Base-by-base conservation (phyloP, 1,140 invertebrate genomes). In the Zaprionus lachaisei region DNA sequence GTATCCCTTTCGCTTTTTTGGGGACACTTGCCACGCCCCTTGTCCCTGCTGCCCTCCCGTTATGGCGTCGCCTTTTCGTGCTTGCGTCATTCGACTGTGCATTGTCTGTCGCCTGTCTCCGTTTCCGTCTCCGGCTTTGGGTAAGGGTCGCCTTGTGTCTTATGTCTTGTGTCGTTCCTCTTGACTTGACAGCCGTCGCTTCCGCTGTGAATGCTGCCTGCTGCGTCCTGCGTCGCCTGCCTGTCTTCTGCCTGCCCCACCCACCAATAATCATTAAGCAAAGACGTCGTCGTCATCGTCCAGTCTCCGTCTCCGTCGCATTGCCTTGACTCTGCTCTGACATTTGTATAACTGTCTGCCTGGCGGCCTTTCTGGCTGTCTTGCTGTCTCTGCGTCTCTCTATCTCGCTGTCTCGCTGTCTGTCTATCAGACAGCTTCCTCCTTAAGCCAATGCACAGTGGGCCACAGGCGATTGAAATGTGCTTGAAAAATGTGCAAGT, bases 291-390 rank as follows among this genome's bases (percentile, higher is more conserved):
- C 9, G 9, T 34, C 31, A 11, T 34, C 31, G 31, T 34, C 31
- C 31, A 2, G 2, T 31, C 31, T 31, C 44, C 49, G 61, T 66
- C 44, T 37, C 9, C 56, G 58, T 62, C 44, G 41, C 28, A 49
- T 67, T 60, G 79, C 71, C 81, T 81, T 75, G 76, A 70, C 62
- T 81, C 83, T n/a, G n/a, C 41, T 79, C 84, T 89, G 84, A 87
- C 83, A 83, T 86, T 77, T 85, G 81, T 77, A 79, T 72, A 56
- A 60, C 63, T 76, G 69, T 79, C 74, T 68, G 37, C 24, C 49
- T 17, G 31, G 51, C 69, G 11, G 34, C 12, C 57, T 15, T 17
- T 54, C 41, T 78, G 31, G 20, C 41, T 49, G 56, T 58, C 31
- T 58, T 6, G 20, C 5, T n/a, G 38, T 57, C 69, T 34, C 17